Base-by-base conservation (phyloP, 2,888 invertebrate species). In the Ichneumon xanthorius region DNA sequence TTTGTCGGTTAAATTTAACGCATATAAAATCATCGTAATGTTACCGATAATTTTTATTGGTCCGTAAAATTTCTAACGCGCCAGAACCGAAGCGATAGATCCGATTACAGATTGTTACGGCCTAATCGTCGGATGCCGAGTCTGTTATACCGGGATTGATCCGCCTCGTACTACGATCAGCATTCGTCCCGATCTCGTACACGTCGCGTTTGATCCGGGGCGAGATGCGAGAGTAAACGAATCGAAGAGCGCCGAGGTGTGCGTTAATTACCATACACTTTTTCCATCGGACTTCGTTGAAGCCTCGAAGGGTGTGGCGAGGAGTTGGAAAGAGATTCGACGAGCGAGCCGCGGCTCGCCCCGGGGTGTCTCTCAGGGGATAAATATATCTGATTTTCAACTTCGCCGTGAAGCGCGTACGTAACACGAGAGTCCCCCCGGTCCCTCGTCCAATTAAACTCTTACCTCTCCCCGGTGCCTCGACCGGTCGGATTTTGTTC, bases 271-370 rank as follows among this genome's bases (percentile, higher is more conserved):
- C 11, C 26, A 4, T 58, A 82, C 48, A 40, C 76, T 50, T 75
- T 65, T 75, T 65, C 40, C 82, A 82, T 82, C 40, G 82, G 71
- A 78, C 16, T 75, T 65, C 48, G 78, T 45, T 33, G 26, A 26
- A 58, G 22, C 68, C 55, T 70, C 81, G 55, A 61, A 85, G 85
- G 85, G 85, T 85, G 85, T 85, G 85, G 85, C 85, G 85, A 48
- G 22, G 4, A 22, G 26, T 11, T 22, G 26, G 26, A 22, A 7
- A 22, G 55, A n/a, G 9, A 22, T 22, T 22, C 26, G 22, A 22
- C 22, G 26, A 26, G 58, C 58, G 9, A 58, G 22, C 22, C 11
- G 58, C 11, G 14, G 58, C 58, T 30, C 30, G 11, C 33, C 63
- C 33, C 33, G 16, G 9, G 50, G 73, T 16, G 26, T 65, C 75